Evolutionary conservation across 2,888 invertebrate species (phyloP), one percentile per base, ranked within the genome.

Genomic region (Andricus curvator): DNA sequence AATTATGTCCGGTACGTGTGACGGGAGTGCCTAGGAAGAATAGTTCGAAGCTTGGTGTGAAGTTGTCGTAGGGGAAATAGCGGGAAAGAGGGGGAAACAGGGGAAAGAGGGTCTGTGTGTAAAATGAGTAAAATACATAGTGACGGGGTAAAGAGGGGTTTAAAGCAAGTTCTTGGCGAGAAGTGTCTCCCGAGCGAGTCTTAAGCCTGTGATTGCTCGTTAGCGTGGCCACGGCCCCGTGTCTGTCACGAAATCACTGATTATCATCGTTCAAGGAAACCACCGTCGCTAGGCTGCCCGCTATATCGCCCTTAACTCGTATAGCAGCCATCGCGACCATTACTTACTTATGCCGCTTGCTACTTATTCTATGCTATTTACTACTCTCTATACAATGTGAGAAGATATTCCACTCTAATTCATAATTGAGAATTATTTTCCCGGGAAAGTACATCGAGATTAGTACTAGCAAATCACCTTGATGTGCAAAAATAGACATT

Each of bases 211-310:
- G 92, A 92, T 92, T 92, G 92, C 92, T 92, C 92, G 92, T 93
- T 93, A 93, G 91, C 89, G 90, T 89, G 87, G 88, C 89, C 89
- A 92, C 92, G 92, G 92, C 92, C 92, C 92, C 92, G 92, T 93
- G 92, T 92, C 92, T 91, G 92, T 92, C 92, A 92, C 92, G 92
- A 93, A 93, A 93, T 93, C 92, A 87, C 92, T 93, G 92, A 93
- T 92, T 92, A 92, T 92, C 92, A 92, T 92, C 92, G 92, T 92
- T 92, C 92, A 90, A 92, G 92, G 92, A 92, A 92, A 91, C 90
- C 88, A 88, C 88, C 87, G 87, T 87, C 89, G 88, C 88, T 86
- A 85, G 83, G 82, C 82, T 82, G 83, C 84, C 86, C 84, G 87
- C 87, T 86, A 80, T 82, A 86, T 86, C 85, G 84, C 84, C 86